A percentile compares a stretch with the other conserved stretches of the same genome.
These are phyloP conservation scores for Asbolus verrucosus DNA, from an alignment of 1,140 invertebrate species.

Conservation along the genomic window DNA sequence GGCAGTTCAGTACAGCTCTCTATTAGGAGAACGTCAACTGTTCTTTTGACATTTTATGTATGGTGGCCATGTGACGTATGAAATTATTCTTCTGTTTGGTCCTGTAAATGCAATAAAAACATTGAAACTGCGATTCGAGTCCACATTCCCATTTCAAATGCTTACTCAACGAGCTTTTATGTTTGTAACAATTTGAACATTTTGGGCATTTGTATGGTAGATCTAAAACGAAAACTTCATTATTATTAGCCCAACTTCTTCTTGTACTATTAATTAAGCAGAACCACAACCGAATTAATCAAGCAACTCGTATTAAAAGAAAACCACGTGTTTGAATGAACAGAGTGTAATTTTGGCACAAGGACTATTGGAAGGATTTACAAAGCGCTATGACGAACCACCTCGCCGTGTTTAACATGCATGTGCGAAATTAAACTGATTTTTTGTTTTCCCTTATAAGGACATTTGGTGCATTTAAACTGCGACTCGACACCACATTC, in stretches of 20 bases:
- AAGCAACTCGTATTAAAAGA: background rate
- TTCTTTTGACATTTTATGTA: slow-evolving; percentile 24
- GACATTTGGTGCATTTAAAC: slow-evolving; percentile 71
- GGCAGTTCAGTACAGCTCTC: slow-evolving; percentile 11
- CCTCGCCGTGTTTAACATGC: slow-evolving; percentile 52
- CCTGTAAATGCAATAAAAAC: slow-evolving; percentile 20
- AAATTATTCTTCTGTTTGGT: slow-evolving; percentile 43
- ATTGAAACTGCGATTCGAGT: slow-evolving; percentile 22
- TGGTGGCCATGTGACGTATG: slow-evolving; percentile 17
- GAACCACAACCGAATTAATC: slow-evolving; percentile 1
- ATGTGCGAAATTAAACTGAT: slow-evolving; percentile 58
- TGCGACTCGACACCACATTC: slow-evolving; percentile 71
- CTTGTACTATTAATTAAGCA: background rate
- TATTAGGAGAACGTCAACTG: slow-evolving; percentile 18
- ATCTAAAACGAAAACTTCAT: slow-evolving; percentile 30
- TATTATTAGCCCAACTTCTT: background rate
- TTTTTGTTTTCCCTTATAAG: slow-evolving; percentile 60
- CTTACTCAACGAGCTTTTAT: slow-evolving; percentile 67
- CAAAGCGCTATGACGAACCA: background rate
- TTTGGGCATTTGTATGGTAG: slow-evolving; percentile 34
- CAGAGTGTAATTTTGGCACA: background rate
- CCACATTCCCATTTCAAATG: slow-evolving; percentile 67
- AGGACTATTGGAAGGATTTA: background rate
- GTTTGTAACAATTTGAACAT: slow-evolving; percentile 50
- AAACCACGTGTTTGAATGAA: background rate